Conservation (phyloP, 1,140 invertebrate species). For the Cydia fagiglandana region DNA sequence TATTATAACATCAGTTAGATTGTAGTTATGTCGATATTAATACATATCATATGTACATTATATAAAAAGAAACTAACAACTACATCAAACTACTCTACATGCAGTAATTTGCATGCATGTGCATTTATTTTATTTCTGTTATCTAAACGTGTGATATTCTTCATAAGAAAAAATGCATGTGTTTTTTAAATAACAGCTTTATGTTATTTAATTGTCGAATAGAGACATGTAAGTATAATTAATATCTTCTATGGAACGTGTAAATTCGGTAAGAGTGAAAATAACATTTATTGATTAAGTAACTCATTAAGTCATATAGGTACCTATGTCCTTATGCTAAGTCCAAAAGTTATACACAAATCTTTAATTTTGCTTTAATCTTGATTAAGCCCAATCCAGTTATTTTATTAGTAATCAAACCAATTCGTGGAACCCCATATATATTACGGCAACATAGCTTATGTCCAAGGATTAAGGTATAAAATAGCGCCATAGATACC, state of each 20-base stretch:
- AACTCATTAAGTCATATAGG: not conserved
- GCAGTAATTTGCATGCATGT: not conserved
- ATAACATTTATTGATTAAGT: not conserved
- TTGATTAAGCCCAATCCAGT: not conserved
- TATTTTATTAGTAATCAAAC: not conserved
- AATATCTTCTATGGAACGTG: too few species aligned
- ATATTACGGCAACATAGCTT: not conserved
- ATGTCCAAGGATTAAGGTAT: not conserved
- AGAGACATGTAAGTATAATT: not conserved
- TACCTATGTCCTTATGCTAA: too few species aligned
- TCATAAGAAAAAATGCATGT: not conserved
- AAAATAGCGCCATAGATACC: not conserved
- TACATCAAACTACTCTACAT: not conserved
- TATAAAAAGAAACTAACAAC: not conserved
- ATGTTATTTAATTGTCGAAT: too few species aligned
- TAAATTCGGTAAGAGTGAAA: too few species aligned
- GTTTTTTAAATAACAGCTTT: not conserved
- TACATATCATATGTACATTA: not conserved
- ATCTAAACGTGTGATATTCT: conserved; percentile 7
- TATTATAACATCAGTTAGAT: too few species aligned
- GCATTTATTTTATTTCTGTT: conserved; percentile 2
- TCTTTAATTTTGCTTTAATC: not conserved
- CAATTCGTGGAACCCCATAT: not conserved
- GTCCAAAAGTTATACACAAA: not conserved
- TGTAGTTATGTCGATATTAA: too few species aligned